Conservation (phyloP, 2,888 invertebrate genomes). For the Leucophenga maculata region DNA sequence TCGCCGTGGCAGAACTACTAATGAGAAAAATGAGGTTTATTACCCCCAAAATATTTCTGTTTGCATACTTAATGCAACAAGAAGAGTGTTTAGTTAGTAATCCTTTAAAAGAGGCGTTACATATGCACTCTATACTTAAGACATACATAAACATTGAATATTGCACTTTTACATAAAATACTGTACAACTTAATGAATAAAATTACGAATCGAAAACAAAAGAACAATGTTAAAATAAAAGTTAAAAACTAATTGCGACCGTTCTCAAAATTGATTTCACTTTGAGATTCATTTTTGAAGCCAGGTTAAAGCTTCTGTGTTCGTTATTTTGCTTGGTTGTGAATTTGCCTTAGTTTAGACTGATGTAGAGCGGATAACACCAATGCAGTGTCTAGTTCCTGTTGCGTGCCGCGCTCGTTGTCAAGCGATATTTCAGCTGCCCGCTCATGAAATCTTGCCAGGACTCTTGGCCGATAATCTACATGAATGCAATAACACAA, state of each 20-base stretch:
- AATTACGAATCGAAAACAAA: conserved; percentile 6
- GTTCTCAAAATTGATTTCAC: background rate
- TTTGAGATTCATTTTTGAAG: background rate
- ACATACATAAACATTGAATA: conserved; percentile 43
- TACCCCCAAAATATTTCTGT: no score
- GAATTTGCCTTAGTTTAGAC: conserved; percentile 59
- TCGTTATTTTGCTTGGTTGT: conserved; percentile 28
- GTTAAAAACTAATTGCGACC: background rate
- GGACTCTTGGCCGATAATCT: conserved; percentile 92
- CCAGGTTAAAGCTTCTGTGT: no score
- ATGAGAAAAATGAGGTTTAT: background rate
- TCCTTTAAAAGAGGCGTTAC: no score
- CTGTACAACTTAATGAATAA: conserved; percentile 33
- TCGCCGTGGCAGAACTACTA: conserved; percentile 64
- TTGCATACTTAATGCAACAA: no score
- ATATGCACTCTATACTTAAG: no score
- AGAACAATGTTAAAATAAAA: background rate
- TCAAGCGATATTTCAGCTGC: conserved; percentile 90
- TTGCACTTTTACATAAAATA: conserved; percentile 40
- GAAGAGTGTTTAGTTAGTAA: no score
- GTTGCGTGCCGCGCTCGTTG: conserved; percentile 87
- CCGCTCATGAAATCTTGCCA: conserved; percentile 88
- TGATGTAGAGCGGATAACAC: conserved; percentile 87
- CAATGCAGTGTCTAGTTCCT: conserved; percentile 92
- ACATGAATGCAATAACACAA: background rate